These are phyloP conservation scores for Caenorhabditis latens DNA, from an alignment of 1,140 invertebrate species.

Conservation along the genomic window DNA sequence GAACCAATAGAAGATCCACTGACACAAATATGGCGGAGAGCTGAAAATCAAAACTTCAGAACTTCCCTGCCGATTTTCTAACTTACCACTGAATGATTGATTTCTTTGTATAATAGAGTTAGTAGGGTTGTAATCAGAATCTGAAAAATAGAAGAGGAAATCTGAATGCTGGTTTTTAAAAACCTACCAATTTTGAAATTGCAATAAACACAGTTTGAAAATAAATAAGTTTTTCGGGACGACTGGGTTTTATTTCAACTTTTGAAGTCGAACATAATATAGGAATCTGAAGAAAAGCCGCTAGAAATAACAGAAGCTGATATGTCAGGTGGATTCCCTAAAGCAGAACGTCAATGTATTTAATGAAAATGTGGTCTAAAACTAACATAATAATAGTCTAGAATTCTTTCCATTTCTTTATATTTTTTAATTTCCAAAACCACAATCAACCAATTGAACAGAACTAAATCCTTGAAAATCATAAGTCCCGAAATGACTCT, in stretches of 20 bases:
- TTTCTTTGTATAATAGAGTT: background rate
- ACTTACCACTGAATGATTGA: background rate
- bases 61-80: background rate
- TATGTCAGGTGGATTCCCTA: background rate
- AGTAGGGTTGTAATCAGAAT: background rate
- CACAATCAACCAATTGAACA: background rate
- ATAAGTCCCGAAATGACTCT: background rate
- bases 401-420: background rate
- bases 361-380: background rate
- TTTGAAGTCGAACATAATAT: background rate
- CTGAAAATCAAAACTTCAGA: background rate
- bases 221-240: background rate
- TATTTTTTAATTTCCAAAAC: background rate
- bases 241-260: background rate
- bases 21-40: background rate
- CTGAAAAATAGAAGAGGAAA: too few species aligned
- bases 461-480: background rate
- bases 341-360: too few species aligned
- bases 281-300: background rate
- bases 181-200: background rate
- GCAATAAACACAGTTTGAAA: background rate
- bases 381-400: constrained; percentile 14
- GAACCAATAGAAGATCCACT: background rate
- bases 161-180: too few species aligned
- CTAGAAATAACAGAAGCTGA: background rate